Evolutionary conservation across 2,888 invertebrate genomes (phyloP), one percentile per base, ranked within the genome.

Genomic region (Pachymerium ferrugineum): DNA sequence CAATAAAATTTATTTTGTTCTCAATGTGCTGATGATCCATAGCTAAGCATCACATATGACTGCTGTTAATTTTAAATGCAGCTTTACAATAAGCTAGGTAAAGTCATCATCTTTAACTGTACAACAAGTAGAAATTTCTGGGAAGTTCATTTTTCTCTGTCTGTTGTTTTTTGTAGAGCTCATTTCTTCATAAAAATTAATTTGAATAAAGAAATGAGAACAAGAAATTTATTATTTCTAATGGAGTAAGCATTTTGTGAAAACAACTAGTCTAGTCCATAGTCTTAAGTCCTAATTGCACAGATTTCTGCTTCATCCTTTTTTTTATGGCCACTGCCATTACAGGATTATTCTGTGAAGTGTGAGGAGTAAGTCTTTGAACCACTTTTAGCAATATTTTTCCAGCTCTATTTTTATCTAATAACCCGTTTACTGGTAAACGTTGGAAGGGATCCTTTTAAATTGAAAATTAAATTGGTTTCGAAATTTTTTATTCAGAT

Each of bases 391-490:
- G 47, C 38, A 38, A 38, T 38, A 38, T 38, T 38, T 38, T 38
- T 16, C 16, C 38, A 38, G 38, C 38, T 38, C 38, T 38, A 38
- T 38, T 38, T 38, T 38, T 38, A 38, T 38, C 38, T 38, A 38
- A 16, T 16, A 38, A 38, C 38, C 38, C 38, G 38, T 38, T 38
- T 38, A 38, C 38, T 16, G 16, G 47, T n/a, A 54, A 54, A 54
- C 16, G 19, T 54, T 22, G 22, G 22, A 54, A 54, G 47, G 22
- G 19, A 22, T 54, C 10, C 22, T 54, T 54, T 54, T 54, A 42
- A 54, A 54, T 54, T 54, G 47, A 54, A 54, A 54, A 54, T 54
- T 54, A 22, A 54, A 54, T 54, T 54, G 47, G 47, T 54, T 54
- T 54, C 47, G 22, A 54, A 22, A 54, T 22, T 16, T 54, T 54